Base-by-base conservation (phyloP, 2,888 invertebrate genomes). In the Dromius quadrimaculatus region DNA sequence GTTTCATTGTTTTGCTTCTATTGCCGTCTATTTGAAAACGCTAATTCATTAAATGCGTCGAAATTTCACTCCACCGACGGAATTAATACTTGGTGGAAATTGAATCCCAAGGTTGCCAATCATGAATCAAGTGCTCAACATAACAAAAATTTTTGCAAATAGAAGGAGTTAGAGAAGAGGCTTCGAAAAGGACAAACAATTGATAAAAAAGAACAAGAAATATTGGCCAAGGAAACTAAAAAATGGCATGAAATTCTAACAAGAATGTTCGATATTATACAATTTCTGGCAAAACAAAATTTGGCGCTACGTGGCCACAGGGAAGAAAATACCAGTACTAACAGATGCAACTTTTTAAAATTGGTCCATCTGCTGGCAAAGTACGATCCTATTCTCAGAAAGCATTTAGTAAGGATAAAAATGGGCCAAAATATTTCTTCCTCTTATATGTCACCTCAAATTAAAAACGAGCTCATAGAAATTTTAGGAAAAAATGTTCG, bases 391-490 rank as follows among this genome's bases (percentile, higher is more conserved):
- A 68, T 72, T 54, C 43, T 73, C 50, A 43, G 70, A 38, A 63
- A 74, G 57, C 73, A 73, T 47, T 9, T 71, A 15, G 65, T 54
- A 70, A 70, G 19, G 70, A 64, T 65, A 23, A 70, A 74, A 41
- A 71, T 73, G 68, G 71, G 68, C 22, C 59, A 61, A 50, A 71
- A 71, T 68, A 38, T 38, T 68, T 47, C 50, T 62, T 62, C 62
- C 66, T 11, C 65, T 59, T 72, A 73, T 71, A 50, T 72, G 73
- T 74, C 73, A 43, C 71, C 71, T 13, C 41, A 74, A 61, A 74
- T 72, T 68, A 68, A 71, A 43, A 71, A 72, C 59, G 61, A 72
- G 32, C 71, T 72, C 57, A 72, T 72, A 59, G 54, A 38, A 20
- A 15, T 71, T 36, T 71, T 71, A 47, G 63, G 59, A 72, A 22